Conservation (phyloP, 2,888 invertebrate genomes). For the Trypoxylon attenuatum region DNA sequence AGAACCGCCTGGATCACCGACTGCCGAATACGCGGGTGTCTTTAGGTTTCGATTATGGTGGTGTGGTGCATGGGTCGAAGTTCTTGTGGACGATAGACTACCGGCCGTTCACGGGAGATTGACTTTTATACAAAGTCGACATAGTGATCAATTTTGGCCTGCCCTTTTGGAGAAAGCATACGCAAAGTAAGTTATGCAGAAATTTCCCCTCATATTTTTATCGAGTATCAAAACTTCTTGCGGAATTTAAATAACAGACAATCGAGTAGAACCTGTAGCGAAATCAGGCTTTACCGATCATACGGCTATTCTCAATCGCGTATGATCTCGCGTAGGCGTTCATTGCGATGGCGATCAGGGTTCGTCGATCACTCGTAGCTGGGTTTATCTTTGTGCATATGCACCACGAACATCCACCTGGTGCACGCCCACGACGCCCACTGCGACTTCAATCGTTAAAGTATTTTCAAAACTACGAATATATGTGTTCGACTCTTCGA, state of each 20-base stretch:
- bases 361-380: slow-evolving; percentile 49
- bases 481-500: too few relatives aligned
- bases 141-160: slow-evolving; percentile 91
- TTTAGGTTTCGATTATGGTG: slow-evolving; percentile 95
- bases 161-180: slow-evolving; percentile 94
- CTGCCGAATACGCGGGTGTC: slow-evolving; percentile 82
- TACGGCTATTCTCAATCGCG: slow-evolving; percentile 30
- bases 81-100: slow-evolving; percentile 90
- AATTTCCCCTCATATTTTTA: not conserved
- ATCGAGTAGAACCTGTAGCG: too few relatives aligned
- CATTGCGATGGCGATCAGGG: slow-evolving; percentile 38
- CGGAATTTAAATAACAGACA: too few relatives aligned
- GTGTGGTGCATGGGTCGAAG: slow-evolving; percentile 95
- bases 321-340: slow-evolving; percentile 20
- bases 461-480: too few relatives aligned
- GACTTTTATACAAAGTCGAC: slow-evolving; percentile 89
- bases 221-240: not conserved
- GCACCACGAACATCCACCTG: slow-evolving; percentile 55
- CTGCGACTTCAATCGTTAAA: too few relatives aligned
- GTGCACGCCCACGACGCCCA: slow-evolving; percentile 57
- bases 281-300: slow-evolving; percentile 20
- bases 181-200: slow-evolving; percentile 83
- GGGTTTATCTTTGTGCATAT: slow-evolving; percentile 41
- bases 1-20: slow-evolving; percentile 74
- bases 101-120: slow-evolving; percentile 91